Evolutionary conservation across 1,140 invertebrate species (phyloP).

Genomic region (Hypsibius dujardini): DNA sequence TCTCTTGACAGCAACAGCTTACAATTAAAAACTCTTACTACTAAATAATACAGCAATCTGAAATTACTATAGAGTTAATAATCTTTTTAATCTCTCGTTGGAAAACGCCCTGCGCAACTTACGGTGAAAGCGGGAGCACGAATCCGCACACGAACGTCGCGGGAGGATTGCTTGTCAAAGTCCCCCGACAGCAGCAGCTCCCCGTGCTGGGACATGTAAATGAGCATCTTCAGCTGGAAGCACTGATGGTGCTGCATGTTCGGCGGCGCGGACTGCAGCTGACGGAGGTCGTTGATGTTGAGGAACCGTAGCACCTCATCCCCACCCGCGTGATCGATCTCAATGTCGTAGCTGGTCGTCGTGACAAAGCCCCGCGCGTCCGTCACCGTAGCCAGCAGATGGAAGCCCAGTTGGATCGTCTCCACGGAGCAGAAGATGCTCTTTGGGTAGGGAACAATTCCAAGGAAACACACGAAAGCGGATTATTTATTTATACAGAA

Average conservation of each 20-base stretch:
- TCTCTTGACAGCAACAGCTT: too few species aligned
- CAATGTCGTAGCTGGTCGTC: not conserved
- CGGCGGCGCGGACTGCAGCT: not conserved
- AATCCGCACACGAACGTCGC: not conserved
- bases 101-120: too few species aligned
- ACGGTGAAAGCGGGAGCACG: too few species aligned
- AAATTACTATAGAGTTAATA: too few species aligned
- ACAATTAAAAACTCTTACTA: too few species aligned
- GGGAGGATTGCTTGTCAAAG: not conserved
- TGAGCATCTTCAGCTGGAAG: not conserved
- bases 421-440: slow-evolving; percentile 16
- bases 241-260: not conserved
- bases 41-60: too few species aligned
- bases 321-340: not conserved
- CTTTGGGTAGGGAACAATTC: too few species aligned
- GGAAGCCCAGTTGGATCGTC: slow-evolving; percentile 13
- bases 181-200: not conserved
- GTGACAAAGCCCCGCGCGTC: not conserved
- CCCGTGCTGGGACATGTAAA: not conserved
- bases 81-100: too few species aligned
- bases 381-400: not conserved
- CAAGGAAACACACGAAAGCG: too few species aligned
- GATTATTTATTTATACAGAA: too few species aligned
- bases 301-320: slow-evolving; percentile 11
- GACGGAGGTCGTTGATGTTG: slow-evolving; percentile 11